These are phyloP conservation scores for Ariolimax columbianus DNA, from an alignment of 2,888 invertebrate genomes.

Conservation along the genomic window DNA sequence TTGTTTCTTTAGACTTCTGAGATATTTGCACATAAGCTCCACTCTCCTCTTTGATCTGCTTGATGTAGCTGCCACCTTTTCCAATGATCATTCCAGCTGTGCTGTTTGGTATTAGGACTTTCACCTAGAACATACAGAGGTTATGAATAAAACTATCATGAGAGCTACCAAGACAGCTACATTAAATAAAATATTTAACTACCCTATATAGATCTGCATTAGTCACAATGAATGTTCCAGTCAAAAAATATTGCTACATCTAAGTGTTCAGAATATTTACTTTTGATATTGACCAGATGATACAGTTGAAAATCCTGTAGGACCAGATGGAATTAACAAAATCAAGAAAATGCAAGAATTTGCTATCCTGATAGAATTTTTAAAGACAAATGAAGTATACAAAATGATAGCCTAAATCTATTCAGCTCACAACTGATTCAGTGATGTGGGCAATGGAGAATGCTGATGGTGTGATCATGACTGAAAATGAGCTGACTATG, in stretches of 20 bases:
- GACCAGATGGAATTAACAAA: background rate
- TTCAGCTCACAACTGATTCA: conserved; percentile 3
- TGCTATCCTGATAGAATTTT: background rate
- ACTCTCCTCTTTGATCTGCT: conserved; percentile 79
- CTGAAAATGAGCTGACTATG: background rate
- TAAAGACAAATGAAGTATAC: background rate
- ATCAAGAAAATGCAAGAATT: background rate
- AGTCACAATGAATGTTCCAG: background rate
- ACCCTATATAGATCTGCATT: background rate
- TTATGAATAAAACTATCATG: background rate
- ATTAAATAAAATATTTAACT: background rate
- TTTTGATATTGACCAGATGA: background rate
- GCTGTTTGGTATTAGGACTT: conserved; percentile 79
- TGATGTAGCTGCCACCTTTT: conserved; percentile 78
- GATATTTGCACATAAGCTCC: conserved; percentile 79
- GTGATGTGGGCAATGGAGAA: conserved; percentile 23
- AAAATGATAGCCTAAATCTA: conserved; percentile 4
- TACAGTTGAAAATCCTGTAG: background rate
- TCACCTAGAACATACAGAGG: conserved; percentile 69
- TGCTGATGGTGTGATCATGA: conserved; percentile 30
- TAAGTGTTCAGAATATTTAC: too few species aligned
- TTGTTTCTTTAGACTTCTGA: conserved; percentile 79
- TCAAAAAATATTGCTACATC: too few species aligned
- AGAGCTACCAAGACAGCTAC: too few species aligned
- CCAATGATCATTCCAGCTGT: conserved; percentile 80